Evolutionary conservation across 2,113 vertebrate genomes (phyloP).

Genomic region (Myrmecophaga tridactyla): DNA sequence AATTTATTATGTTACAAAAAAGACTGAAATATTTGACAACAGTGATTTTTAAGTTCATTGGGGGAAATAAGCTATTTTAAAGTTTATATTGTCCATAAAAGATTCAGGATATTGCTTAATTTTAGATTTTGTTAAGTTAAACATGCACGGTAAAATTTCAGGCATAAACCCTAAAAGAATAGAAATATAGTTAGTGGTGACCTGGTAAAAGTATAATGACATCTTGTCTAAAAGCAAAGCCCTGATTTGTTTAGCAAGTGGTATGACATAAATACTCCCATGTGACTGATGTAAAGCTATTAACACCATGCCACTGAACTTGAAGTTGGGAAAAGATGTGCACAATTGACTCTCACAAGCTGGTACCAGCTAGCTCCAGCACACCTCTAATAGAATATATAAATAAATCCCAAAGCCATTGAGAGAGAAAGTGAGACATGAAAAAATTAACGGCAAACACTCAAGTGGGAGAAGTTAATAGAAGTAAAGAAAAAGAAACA

Average conservation of each 20-base stretch:
- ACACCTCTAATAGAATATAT: not conserved
- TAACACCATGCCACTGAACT: not conserved
- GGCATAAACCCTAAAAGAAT: not conserved
- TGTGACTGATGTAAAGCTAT: not conserved
- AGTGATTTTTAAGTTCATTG: not conserved
- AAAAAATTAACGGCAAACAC: accelerated
- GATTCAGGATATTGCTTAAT: not conserved
- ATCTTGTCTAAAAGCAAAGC: not conserved
- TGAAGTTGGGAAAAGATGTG: not conserved
- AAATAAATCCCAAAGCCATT: not conserved
- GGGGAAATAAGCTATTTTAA: not conserved
- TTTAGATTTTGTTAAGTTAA: conserved; percentile 11
- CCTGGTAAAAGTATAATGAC: not conserved
- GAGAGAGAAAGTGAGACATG: not conserved
- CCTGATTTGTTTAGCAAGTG: not conserved
- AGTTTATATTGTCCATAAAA: not conserved
- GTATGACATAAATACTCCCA: not conserved
- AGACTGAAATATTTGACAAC: not conserved
- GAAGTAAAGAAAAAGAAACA: not conserved
- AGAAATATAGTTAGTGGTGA: not conserved
- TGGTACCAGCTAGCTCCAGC: not conserved
- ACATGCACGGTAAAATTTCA: not conserved
- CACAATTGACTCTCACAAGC: too few relatives aligned
- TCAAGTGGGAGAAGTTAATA: not conserved
- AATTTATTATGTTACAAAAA: not conserved